phyloP scores from a whole-genome alignment of 2,113 vertebrate genomes.

The Pimephales promelas region DNA sequence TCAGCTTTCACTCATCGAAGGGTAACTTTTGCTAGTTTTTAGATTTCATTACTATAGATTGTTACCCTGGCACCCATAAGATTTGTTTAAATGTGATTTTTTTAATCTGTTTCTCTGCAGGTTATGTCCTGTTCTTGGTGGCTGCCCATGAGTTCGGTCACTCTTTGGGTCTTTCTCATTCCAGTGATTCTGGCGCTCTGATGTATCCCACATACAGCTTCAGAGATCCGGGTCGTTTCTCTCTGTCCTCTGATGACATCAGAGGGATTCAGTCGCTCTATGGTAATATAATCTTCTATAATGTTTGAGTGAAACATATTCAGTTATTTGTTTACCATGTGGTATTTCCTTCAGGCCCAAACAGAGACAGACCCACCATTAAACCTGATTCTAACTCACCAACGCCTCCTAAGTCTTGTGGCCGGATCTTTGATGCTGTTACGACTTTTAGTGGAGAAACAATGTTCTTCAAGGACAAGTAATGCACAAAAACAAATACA shows the following conservation, averaged over 20 bases:
- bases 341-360: slow-evolving; percentile 59
- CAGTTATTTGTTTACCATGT: background rate
- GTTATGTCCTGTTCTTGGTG: slow-evolving; percentile 86
- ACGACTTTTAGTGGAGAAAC: slow-evolving; percentile 81
- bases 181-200: slow-evolving; percentile 84
- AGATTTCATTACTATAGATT: too few relatives aligned
- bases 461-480: slow-evolving; percentile 89
- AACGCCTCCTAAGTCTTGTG: slow-evolving; percentile 65
- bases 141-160: slow-evolving; percentile 94
- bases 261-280: slow-evolving; percentile 81
- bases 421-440: slow-evolving; percentile 82
- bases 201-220: slow-evolving; percentile 89
- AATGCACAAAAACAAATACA: background rate
- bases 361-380: slow-evolving; percentile 20
- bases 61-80: too few relatives aligned
- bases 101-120: too few relatives aligned
- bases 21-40: too few relatives aligned
- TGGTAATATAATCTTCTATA: slow-evolving; percentile 5
- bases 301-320: background rate
- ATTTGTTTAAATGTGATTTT: too few relatives aligned
- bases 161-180: slow-evolving; percentile 87
- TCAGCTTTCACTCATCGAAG: too few relatives aligned
- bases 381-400: slow-evolving; percentile 67
- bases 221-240: slow-evolving; percentile 73
- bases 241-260: slow-evolving; percentile 85